A percentile compares a stretch with the other conserved stretches of the same genome.
phyloP scores from a whole-genome alignment of 2,113 vertebrate genomes.

The Periophthalmodon schlosseri region DNA sequence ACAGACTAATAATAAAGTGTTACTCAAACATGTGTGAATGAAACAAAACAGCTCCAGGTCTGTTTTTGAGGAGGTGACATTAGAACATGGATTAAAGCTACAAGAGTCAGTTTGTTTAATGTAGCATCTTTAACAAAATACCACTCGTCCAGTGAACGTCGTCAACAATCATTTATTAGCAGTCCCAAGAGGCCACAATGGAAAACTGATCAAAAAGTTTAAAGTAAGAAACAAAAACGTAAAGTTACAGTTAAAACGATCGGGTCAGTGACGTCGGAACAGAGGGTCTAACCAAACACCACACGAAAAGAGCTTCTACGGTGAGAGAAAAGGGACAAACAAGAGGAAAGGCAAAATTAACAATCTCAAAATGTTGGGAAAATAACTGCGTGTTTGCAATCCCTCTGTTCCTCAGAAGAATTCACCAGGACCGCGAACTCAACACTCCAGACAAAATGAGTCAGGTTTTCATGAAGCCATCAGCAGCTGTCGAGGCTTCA shows the following conservation, averaged over 20 bases:
- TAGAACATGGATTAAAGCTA: no score
- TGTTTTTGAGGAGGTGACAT: no score
- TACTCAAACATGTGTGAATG: no score
- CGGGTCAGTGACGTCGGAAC: conserved; percentile 57
- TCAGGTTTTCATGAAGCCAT: conserved; percentile 10
- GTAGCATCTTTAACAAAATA: background rate
- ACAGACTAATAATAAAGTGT: no score
- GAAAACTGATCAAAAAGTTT: conserved; percentile 35
- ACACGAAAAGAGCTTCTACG: conserved; percentile 9
- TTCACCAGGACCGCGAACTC: conserved; percentile 70
- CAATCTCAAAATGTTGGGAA: conserved; percentile 13
- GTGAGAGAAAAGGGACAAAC: conserved; percentile 22
- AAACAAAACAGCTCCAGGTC: no score
- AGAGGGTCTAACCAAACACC: conserved; percentile 51
- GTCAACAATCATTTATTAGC: conserved; percentile 74
- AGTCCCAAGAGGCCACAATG: conserved; percentile 73
- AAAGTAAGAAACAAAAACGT: conserved; percentile 45
- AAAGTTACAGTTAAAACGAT: conserved; percentile 53
- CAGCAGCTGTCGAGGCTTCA: background rate
- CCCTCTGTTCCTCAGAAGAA: conserved; percentile 77
- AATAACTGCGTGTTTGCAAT: conserved; percentile 38
- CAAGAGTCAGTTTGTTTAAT: no score
- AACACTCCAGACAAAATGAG: conserved; percentile 32
- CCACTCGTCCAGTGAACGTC: conserved; percentile 19
- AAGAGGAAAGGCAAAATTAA: conserved; percentile 1